Base-by-base conservation (phyloP, 2,888 invertebrate species). In the Drosophila flavopinicola region DNA sequence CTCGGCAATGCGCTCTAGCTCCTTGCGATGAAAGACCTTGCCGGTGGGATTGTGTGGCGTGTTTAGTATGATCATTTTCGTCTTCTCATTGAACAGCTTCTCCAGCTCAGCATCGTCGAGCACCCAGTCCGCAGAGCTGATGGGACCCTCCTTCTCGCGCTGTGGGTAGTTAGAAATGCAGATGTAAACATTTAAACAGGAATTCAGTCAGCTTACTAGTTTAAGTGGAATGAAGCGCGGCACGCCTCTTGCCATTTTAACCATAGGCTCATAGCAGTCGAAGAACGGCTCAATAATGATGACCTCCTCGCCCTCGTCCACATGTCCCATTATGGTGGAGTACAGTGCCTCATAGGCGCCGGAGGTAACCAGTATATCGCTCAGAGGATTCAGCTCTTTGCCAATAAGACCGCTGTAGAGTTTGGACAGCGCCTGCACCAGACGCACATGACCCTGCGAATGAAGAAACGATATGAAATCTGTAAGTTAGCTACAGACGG, bases 221-320 rank as follows among this genome's bases (percentile, higher is more conserved):
- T 95, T 93, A 17, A 99, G 92, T 0, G 99, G 95, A 72, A 99
- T 96, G 89, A 96, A 99, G 66, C 93, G 95, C 0, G 98, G 95
- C 13, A 93, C 92, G 0, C 98, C 99, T 1, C 97, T 97, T 1
- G 98, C 97, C 79, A 94, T 94, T 75, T 93, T 93, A 10, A 98
- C 96, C 96, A 99, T 98, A 1, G 98, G 98, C 75, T 96, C 97
- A 88, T 99, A 99, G 89, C 99, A 99, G 91, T 99, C 99, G 89
- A 98, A 99, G 92, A 95, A 99, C 0, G 99, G 99, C 90, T 99
- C 99, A 71, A 99, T 98, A 20, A 99, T 96, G 63, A 99, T 98
- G 56, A 97, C 98, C 92, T 98, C 96, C 89, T 96, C 96, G 0
- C 95, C 98, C 1, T 93, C 93, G 78, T 96, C 96, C 6, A 99